phyloP scores from a whole-genome alignment of 2,888 invertebrate species.

The Drosophila fulvimacula region DNA sequence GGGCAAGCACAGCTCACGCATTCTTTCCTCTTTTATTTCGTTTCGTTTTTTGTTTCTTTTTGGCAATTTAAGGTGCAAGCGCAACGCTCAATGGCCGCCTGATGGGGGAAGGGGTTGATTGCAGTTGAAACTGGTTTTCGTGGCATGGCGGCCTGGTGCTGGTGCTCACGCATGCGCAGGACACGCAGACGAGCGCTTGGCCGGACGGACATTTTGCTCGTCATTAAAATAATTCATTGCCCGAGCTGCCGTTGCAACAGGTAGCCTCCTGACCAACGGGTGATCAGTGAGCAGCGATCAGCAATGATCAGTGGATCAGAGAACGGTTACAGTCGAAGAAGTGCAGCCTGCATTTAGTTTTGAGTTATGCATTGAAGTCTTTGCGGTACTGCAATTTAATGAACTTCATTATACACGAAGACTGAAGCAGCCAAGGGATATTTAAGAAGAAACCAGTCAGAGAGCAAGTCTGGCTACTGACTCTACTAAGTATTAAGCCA shows the following conservation, averaged over 20 bases:
- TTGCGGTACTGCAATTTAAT: constrained; percentile 42
- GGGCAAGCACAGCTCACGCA: constrained; percentile 48
- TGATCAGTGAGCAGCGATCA: constrained; percentile 51
- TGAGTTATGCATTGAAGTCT: constrained; percentile 56
- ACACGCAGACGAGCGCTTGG: constrained; percentile 12
- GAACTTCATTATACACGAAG: neutral
- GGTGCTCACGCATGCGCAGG: constrained; percentile 63
- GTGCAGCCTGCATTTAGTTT: constrained; percentile 41
- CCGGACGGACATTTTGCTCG: constrained; percentile 50
- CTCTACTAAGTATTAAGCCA: no score
- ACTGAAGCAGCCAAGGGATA: neutral
- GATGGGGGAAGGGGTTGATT: constrained; percentile 18
- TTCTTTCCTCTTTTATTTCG: constrained; percentile 12
- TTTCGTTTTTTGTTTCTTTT: constrained; percentile 15
- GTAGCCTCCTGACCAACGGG: constrained; percentile 55
- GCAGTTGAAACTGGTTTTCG: constrained; percentile 57
- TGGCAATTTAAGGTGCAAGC: constrained; percentile 58
- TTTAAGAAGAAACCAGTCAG: neutral
- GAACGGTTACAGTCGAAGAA: neutral
- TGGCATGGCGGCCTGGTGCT: constrained; percentile 55
- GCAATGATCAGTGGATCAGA: constrained; percentile 31
- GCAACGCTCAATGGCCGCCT: constrained; percentile 61
- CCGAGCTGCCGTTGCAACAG: constrained; percentile 61
- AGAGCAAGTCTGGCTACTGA: neutral
- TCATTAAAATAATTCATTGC: constrained; percentile 79